These are phyloP conservation scores for Tenthredo scrophulariae DNA, from an alignment of 2,888 invertebrate genomes.

Conservation along the genomic window DNA sequence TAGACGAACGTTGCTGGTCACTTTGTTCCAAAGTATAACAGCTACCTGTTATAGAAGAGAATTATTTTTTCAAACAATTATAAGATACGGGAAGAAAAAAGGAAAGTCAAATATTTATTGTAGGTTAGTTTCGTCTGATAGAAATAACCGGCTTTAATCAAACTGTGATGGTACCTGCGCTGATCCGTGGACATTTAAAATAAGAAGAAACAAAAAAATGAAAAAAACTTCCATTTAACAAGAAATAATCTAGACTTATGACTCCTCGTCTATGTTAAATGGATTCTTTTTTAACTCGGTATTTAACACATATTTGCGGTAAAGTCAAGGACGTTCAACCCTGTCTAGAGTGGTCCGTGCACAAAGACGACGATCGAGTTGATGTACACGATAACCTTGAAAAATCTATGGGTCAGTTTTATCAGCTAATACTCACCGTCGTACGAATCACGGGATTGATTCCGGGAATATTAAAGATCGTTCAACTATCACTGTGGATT, in stretches of 20 bases:
- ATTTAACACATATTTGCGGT: not conserved
- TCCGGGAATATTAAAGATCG: not conserved
- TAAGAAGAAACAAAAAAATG: no score
- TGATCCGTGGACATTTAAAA: not conserved
- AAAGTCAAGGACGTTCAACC: slow-evolving; percentile 72
- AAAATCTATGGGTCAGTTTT: slow-evolving; percentile 7
- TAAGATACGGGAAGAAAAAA: not conserved
- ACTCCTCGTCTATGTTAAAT: not conserved
- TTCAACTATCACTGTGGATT: slow-evolving; percentile 55
- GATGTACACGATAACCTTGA: slow-evolving; percentile 43
- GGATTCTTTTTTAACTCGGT: not conserved
- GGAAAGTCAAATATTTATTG: not conserved
- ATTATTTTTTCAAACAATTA: not conserved
- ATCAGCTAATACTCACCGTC: slow-evolving; percentile 2
- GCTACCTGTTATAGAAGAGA: slow-evolving; percentile 27
- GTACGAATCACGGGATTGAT: not conserved
- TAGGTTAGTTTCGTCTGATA: not conserved
- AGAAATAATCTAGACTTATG: not conserved
- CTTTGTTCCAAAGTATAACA: slow-evolving; percentile 9
- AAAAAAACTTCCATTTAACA: not conserved
- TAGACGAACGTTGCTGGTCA: slow-evolving; percentile 61
- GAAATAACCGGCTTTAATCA: not conserved
- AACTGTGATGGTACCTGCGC: not conserved
- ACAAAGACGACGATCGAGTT: slow-evolving; percentile 38
- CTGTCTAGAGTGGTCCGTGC: slow-evolving; percentile 30